These are phyloP conservation scores for Heliothis virescens DNA, from an alignment of 1,140 invertebrate genomes.

Conservation along the genomic window DNA sequence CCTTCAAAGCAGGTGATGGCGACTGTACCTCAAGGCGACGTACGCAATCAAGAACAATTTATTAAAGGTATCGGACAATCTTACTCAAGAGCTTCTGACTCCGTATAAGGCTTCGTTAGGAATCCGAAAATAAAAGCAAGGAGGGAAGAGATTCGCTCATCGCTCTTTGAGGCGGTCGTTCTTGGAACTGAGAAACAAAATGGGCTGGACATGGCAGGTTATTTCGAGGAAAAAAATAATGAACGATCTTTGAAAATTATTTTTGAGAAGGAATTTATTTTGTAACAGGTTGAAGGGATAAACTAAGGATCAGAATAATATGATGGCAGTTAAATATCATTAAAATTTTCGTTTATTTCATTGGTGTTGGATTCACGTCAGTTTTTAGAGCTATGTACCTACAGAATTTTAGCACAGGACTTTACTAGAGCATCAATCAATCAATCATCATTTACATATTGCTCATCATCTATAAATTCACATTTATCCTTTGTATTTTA, in stretches of 20 bases:
- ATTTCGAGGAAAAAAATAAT: conserved; percentile 20
- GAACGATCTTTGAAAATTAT: background rate
- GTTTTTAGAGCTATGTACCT: background rate
- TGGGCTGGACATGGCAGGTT: conserved; percentile 33
- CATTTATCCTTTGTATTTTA: background rate
- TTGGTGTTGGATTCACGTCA: background rate
- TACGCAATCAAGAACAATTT: conserved; percentile 46
- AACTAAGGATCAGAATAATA: no score
- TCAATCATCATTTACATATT: background rate
- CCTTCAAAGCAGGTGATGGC: conserved; percentile 30
- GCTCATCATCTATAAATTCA: background rate
- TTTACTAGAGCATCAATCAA: background rate
- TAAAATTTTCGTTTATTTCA: no score
- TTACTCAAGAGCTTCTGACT: conserved; percentile 37
- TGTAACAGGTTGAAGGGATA: background rate
- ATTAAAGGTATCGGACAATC: conserved; percentile 44
- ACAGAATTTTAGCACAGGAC: background rate
- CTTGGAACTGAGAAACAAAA: conserved; percentile 22
- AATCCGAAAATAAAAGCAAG: conserved; percentile 39
- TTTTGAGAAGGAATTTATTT: background rate
- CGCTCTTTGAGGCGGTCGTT: conserved; percentile 31
- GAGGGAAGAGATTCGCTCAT: conserved; percentile 61
- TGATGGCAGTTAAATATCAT: no score
- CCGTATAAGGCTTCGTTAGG: conserved; percentile 41
- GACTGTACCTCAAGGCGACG: conserved; percentile 27